phyloP scores from a whole-genome alignment of 2,113 vertebrate genomes.

The Coreoperca whiteheadi region DNA sequence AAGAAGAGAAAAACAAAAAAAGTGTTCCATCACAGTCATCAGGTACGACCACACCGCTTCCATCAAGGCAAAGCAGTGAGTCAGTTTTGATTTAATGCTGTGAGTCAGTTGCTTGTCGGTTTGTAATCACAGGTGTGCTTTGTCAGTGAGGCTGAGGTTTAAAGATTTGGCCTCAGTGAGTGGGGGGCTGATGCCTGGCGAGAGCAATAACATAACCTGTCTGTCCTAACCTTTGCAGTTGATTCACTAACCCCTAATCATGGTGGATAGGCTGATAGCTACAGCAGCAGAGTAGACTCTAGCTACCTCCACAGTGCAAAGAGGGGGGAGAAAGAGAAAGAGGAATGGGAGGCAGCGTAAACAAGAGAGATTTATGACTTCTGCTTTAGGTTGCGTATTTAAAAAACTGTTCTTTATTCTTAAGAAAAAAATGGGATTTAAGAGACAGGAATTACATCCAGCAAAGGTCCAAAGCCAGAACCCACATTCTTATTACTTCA shows the following conservation, averaged over 20 bases:
- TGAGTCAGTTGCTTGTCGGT: not conserved
- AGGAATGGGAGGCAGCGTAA: not conserved
- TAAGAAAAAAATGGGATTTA: too few relatives aligned
- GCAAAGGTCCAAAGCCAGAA: not conserved
- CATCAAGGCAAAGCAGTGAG: not conserved
- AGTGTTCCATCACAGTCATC: not conserved
- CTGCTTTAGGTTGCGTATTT: not conserved
- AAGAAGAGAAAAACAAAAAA: not conserved
- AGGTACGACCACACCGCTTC: not conserved
- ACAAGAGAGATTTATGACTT: not conserved
- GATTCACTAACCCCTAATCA: slow-evolving; percentile 2
- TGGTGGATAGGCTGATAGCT: not conserved
- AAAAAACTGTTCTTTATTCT: not conserved
- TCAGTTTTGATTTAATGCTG: not conserved
- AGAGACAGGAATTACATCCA: not conserved
- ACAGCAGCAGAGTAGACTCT: not conserved
- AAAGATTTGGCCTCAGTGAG: not conserved
- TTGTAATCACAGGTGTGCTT: slow-evolving; percentile 9
- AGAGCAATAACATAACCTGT: slow-evolving; percentile 6
- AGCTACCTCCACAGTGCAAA: not conserved
- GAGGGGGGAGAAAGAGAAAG: not conserved
- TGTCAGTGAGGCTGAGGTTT: slow-evolving; percentile 21
- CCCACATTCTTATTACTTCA: not conserved
- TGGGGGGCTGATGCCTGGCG: not conserved
- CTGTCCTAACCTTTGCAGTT: slow-evolving; percentile 2